A percentile compares a stretch with the other conserved stretches of the same genome.
These are phyloP conservation scores for Cephus cinctus DNA, from an alignment of 1,140 invertebrate species.

Conservation along the genomic window DNA sequence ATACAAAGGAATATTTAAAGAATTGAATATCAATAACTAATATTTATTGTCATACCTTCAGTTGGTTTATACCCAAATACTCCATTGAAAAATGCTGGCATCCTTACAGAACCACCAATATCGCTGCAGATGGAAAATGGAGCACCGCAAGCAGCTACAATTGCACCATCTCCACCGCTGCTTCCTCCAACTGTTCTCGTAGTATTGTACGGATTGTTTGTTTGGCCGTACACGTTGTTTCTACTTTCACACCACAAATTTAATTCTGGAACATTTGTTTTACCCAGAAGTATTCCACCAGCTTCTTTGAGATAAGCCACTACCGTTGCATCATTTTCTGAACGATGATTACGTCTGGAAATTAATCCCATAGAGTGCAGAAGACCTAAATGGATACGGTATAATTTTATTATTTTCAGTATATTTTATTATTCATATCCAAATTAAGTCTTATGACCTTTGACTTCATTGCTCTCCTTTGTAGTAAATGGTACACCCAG, in stretches of 20 bases:
- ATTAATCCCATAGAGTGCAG: constrained; percentile 67
- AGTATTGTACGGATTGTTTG: constrained; percentile 89
- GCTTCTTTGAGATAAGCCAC: constrained; percentile 72
- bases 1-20: constrained; percentile 1
- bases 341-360: constrained; percentile 56
- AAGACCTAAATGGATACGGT: constrained; percentile 52
- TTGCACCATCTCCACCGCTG: constrained; percentile 77
- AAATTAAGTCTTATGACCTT: constrained; percentile 48
- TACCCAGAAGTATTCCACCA: constrained; percentile 86
- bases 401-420: constrained; percentile 1
- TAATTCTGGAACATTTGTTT: constrained; percentile 92
- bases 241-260: constrained; percentile 83
- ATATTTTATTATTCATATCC: constrained; percentile 2
- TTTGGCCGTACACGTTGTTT: constrained; percentile 90
- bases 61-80: constrained; percentile 91
- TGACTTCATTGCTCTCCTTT: constrained; percentile 64
- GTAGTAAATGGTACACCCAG: constrained; percentile 82
- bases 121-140: constrained; percentile 87
- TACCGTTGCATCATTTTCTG: constrained; percentile 74
- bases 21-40: neutral
- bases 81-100: constrained; percentile 94
- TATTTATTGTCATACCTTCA: constrained; percentile 53
- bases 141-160: constrained; percentile 73
- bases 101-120: constrained; percentile 92
- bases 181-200: constrained; percentile 82